Conservation (phyloP, 2,888 invertebrate species). For the Acholoe squamosa region DNA sequence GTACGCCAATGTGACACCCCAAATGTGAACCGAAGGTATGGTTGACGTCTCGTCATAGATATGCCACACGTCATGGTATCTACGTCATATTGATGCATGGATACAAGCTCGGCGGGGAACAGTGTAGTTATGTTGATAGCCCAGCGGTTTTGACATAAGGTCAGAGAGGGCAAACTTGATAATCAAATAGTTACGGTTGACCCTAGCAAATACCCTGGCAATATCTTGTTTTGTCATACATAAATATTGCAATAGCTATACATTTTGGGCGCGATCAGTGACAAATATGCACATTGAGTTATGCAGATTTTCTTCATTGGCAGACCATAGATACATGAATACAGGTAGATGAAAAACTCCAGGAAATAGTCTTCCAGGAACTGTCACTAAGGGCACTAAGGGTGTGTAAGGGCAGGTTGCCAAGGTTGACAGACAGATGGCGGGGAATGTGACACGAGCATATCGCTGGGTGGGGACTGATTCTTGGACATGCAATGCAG, state of each 20-base stretch:
- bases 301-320: too few relatives aligned
- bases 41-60: background rate
- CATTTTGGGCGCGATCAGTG: too few relatives aligned
- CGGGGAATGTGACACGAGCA: slow-evolving; percentile 19
- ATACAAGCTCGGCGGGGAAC: background rate
- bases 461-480: too few relatives aligned
- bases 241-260: too few relatives aligned
- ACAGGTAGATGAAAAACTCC: background rate
- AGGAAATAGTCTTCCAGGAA: slow-evolving; percentile 28
- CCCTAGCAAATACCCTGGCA: too few relatives aligned
- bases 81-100: background rate
- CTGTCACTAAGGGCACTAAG: background rate
- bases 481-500: too few relatives aligned
- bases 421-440: background rate
- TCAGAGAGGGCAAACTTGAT: background rate
- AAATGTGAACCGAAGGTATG: background rate
- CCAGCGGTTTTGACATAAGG: background rate
- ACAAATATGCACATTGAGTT: too few relatives aligned
- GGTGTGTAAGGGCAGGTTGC: background rate
- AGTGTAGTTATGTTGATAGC: background rate
- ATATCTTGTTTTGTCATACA: too few relatives aligned
- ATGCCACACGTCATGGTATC: background rate
- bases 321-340: too few relatives aligned
- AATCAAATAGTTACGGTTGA: background rate
- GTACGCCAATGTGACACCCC: background rate